phyloP scores from a whole-genome alignment of 2,888 invertebrate genomes.

The Ferrisia virgata region DNA sequence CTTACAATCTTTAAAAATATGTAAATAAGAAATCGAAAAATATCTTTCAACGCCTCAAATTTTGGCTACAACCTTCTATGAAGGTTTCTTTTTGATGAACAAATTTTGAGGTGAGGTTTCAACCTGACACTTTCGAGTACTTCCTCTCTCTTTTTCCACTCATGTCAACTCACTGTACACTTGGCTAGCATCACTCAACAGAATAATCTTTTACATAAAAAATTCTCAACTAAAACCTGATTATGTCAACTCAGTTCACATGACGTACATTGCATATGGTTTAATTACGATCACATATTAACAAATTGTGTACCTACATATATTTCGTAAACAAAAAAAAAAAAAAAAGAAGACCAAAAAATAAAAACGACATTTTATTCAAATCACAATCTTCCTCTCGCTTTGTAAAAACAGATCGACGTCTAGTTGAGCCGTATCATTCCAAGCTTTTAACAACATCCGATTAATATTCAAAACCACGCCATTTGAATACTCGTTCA shows the following conservation, averaged over 20 bases:
- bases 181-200: no score
- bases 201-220: no score
- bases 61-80: no score
- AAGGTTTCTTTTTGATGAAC: no score
- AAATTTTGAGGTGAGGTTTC: no score
- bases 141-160: no score
- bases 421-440: background rate
- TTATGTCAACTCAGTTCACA: background rate
- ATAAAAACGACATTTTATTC: slow-evolving; percentile 9
- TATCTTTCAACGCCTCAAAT: no score
- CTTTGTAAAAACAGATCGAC: background rate
- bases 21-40: no score
- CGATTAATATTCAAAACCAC: slow-evolving; percentile 15
- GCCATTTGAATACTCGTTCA: slow-evolving; percentile 19
- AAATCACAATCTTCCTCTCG: background rate
- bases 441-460: background rate
- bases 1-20: no score
- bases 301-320: background rate
- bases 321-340: no score
- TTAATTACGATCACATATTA: background rate
- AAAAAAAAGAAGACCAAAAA: background rate
- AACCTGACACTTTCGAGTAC: no score
- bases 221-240: background rate
- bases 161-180: no score
- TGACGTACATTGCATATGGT: background rate